phyloP scores from a whole-genome alignment of 2,888 invertebrate species.

The Lapara coniferarum region DNA sequence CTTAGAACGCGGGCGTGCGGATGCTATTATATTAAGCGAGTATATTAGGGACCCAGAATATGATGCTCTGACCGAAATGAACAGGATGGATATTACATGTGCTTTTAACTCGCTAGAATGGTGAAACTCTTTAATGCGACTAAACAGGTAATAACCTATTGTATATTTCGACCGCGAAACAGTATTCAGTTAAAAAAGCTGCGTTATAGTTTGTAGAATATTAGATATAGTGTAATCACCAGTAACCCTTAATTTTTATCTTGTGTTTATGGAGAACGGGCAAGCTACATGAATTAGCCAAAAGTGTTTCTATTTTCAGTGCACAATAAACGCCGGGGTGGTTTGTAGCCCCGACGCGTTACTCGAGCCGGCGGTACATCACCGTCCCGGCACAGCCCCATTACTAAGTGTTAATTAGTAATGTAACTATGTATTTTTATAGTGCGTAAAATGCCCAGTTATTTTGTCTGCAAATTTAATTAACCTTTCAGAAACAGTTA shows the following conservation, averaged over 20 bases:
- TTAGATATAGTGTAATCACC: background rate
- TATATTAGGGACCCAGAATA: constrained; percentile 16
- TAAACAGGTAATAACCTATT: background rate
- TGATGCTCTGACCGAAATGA: constrained; percentile 14
- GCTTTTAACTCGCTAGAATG: background rate
- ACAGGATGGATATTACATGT: background rate
- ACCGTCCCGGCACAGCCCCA: background rate
- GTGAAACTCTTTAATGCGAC: background rate
- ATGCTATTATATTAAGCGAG: constrained; percentile 23
- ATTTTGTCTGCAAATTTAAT: constrained; percentile 22
- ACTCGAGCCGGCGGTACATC: constrained; percentile 6
- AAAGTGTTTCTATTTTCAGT: background rate
- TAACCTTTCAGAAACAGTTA: constrained; percentile 8
- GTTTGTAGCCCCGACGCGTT: background rate
- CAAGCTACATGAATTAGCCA: no score
- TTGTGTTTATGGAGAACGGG: no score
- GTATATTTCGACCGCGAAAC: no score
- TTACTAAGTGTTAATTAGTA: constrained; percentile 9
- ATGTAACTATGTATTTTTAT: constrained; percentile 21
- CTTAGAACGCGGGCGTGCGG: constrained; percentile 20
- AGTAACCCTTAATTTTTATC: no score
- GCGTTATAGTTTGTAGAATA: background rate
- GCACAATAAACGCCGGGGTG: background rate
- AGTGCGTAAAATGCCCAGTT: constrained; percentile 8
- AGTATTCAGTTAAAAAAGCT: no score